Percentiles rank a stretch among this genome's conserved stretches.
These are phyloP conservation scores for Gallinago media DNA, from an alignment of 2,113 vertebrate genomes.

Conservation along the genomic window DNA sequence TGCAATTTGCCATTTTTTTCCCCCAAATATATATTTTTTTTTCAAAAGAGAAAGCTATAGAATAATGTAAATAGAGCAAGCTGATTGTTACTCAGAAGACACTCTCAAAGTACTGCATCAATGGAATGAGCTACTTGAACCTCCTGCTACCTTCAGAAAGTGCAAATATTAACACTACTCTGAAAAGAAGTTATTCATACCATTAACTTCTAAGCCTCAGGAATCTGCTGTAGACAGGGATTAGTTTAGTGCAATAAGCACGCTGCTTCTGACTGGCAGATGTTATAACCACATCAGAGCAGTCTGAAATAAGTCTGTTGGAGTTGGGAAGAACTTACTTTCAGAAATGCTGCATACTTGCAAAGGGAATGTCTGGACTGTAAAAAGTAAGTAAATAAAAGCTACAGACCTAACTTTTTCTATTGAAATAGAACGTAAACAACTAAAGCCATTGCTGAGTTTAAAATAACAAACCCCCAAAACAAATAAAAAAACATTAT, in stretches of 20 bases:
- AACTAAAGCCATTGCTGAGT: background rate
- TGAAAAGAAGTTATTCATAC: constrained; percentile 12
- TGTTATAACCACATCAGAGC: constrained; percentile 13
- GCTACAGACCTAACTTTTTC: background rate
- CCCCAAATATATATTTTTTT: background rate
- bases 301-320: background rate
- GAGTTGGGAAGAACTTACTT: background rate
- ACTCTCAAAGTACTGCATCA: background rate
- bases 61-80: background rate
- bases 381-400: background rate
- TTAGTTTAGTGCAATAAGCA: background rate
- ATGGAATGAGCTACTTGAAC: background rate
- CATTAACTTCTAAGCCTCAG: constrained; percentile 25
- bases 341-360: background rate
- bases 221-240: constrained; percentile 7
- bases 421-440: background rate
- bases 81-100: background rate
- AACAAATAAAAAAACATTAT: background rate
- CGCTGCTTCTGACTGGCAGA: background rate
- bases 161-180: background rate
- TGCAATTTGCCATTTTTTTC: background rate
- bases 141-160: background rate
- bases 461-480: background rate
- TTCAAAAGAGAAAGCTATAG: background rate
- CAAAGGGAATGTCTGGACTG: background rate